A percentile compares a stretch with the other conserved stretches of the same genome.
phyloP scores from a whole-genome alignment of 2,888 invertebrate genomes.

The Frankliniella intonsa region DNA sequence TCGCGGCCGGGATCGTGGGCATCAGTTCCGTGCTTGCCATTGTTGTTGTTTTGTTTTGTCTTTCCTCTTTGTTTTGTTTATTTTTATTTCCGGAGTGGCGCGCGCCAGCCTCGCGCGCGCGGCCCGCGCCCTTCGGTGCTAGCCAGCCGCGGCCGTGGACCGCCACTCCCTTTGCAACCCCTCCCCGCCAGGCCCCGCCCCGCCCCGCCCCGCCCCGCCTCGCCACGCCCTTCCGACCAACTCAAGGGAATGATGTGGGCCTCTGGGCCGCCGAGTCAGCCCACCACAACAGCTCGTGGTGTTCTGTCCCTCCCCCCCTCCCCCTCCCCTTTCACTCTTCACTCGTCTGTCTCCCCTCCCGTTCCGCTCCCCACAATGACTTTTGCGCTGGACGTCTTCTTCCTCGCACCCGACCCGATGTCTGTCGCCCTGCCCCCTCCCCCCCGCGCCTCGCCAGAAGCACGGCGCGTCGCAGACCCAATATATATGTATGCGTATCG shows the following conservation, averaged over 20 bases:
- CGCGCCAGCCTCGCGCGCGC: too few relatives aligned
- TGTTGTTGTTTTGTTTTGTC: too few relatives aligned
- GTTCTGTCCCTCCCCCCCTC: neutral
- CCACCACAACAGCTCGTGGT: neutral
- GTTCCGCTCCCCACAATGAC: neutral
- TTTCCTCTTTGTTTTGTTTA: too few relatives aligned
- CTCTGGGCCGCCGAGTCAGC: neutral
- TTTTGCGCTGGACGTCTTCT: neutral
- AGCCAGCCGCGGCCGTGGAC: too few relatives aligned
- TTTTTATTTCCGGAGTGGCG: too few relatives aligned
- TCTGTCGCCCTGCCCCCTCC: too few relatives aligned
- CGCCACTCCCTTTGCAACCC: too few relatives aligned
- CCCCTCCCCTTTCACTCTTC: neutral
- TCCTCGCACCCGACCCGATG: neutral
- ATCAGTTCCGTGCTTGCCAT: too few relatives aligned
- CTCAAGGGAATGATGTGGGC: slow-evolving; percentile 1
- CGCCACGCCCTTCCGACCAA: neutral
- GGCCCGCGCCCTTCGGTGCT: too few relatives aligned
- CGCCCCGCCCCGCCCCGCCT: neutral
- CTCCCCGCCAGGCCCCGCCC: neutral
- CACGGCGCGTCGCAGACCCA: neutral
- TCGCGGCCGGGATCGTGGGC: too few relatives aligned
- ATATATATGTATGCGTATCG: neutral
- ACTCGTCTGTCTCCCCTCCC: too few relatives aligned
- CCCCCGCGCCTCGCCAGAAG: neutral